Evolutionary conservation across 1,140 invertebrate species (phyloP), one percentile per base, ranked within the genome.

Genomic region (Aphelenchoides fujianensis): DNA sequence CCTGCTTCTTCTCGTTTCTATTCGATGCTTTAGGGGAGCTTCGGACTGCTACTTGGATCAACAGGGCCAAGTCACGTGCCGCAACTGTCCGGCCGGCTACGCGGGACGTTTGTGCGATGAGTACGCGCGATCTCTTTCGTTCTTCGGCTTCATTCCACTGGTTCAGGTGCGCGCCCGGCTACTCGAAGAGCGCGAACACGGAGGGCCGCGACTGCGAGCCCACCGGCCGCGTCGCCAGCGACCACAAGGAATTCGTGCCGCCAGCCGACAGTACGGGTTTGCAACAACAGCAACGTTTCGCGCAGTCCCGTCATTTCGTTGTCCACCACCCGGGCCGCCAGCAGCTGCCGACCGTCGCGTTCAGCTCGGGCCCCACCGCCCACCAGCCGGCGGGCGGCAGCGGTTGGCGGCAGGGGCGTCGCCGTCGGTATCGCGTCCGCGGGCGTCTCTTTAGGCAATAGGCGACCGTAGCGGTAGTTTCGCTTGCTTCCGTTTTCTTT

Each of bases 21-120:
- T n/a, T n/a, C n/a, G n/a, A n/a, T n/a, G n/a, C n/a, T n/a, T n/a
- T n/a, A n/a, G n/a, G 41, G 83, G 81, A 64, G 63, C 89, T 68
- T 87, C 88, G 76, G 91, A 91, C 2, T 98, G 95, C 85, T 88
- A 88, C 41, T 85, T 95, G 55, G 91, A 89, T 37, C 86, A 89
- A 0, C 90, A 92, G 80, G 90, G 90, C 19, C 88, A 90, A 74
- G 91, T 93, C 0, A 90, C 90, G 0, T 97, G 94, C 82, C 88
- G 91, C 73, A 85, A 85, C 48, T 97, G 95, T 85, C 89, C 90
- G 30, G 86, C 88, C 71, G 94, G 93, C 32, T 95, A 96, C 82
- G 86, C 87, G 55, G 95, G 95, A 12, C 85, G 89, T 28, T 88
- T 91, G 55, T 98, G 95, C 86, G 90, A 93, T 82, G 84, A 86